These are phyloP conservation scores for Sebastes melanostomus DNA, from an alignment of 2,797 vertebrate genomes.

Conservation along the genomic window DNA sequence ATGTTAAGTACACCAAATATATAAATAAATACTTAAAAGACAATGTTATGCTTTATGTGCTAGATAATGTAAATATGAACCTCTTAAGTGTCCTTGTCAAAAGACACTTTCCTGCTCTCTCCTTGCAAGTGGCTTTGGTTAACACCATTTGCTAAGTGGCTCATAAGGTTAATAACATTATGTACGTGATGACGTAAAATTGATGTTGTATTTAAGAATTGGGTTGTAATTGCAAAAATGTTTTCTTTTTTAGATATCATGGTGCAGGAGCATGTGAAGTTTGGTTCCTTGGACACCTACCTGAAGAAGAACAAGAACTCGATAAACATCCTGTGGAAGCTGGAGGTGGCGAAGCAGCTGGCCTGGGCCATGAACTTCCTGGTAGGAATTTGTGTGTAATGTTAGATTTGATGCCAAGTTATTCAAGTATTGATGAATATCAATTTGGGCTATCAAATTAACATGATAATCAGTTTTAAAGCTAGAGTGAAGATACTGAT, in stretches of 20 bases:
- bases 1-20: background rate
- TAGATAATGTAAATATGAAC: background rate
- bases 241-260: constrained; percentile 87
- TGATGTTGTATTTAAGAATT: background rate
- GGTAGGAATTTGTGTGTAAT: constrained; percentile 75
- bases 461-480: too few relatives aligned
- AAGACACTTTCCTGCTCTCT: background rate
- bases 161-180: too few relatives aligned
- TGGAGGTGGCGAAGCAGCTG: constrained; percentile 96
- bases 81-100: background rate
- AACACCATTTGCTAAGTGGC: too few relatives aligned
- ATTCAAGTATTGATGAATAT: background rate
- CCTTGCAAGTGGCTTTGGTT: too few relatives aligned
- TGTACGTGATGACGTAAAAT: background rate
- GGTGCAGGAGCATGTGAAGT: constrained; percentile 96
- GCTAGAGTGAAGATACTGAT: too few relatives aligned
- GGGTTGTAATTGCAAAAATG: background rate
- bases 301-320: constrained; percentile 92
- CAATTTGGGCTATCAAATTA: background rate
- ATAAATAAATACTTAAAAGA: background rate
- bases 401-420: background rate
- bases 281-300: constrained; percentile 95
- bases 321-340: constrained; percentile 96
- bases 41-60: background rate
- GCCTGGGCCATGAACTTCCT: constrained; percentile 98